Conservation (phyloP, 2,888 invertebrate species). For the Amphipoea lucens region DNA sequence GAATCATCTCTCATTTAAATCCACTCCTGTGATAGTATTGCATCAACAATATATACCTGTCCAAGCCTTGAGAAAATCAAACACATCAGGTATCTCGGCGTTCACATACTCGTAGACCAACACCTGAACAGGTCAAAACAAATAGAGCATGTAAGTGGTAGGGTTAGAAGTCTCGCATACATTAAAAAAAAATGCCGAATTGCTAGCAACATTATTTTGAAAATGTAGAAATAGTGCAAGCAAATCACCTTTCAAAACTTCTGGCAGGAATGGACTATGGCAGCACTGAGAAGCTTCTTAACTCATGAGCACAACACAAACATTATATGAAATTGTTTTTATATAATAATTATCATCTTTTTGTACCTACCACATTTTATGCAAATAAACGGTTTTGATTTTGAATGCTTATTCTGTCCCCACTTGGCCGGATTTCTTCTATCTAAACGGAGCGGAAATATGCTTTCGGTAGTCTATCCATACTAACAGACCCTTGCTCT, state of each 20-base stretch:
- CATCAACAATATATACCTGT: neutral
- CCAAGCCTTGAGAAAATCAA: neutral
- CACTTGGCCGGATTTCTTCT: neutral
- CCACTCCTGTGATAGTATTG: neutral
- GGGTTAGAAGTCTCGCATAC: too few species aligned
- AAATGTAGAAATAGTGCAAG: neutral
- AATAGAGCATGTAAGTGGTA: neutral
- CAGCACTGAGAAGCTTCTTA: too few species aligned
- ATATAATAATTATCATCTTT: too few species aligned
- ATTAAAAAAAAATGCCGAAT: neutral
- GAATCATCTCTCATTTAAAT: neutral
- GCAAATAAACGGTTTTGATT: too few species aligned
- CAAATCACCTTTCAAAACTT: neutral
- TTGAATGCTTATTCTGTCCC: neutral
- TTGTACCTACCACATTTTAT: too few species aligned
- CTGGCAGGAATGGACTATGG: neutral
- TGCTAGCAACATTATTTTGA: neutral
- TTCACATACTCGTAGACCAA: neutral
- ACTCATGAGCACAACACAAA: neutral
- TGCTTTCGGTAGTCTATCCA: neutral
- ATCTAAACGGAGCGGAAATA: neutral
- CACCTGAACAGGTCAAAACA: neutral
- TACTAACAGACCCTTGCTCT: neutral
- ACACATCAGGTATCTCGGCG: neutral
- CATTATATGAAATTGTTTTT: neutral